phyloP scores from a whole-genome alignment of 1,140 invertebrate genomes.

The Nymphalis io region DNA sequence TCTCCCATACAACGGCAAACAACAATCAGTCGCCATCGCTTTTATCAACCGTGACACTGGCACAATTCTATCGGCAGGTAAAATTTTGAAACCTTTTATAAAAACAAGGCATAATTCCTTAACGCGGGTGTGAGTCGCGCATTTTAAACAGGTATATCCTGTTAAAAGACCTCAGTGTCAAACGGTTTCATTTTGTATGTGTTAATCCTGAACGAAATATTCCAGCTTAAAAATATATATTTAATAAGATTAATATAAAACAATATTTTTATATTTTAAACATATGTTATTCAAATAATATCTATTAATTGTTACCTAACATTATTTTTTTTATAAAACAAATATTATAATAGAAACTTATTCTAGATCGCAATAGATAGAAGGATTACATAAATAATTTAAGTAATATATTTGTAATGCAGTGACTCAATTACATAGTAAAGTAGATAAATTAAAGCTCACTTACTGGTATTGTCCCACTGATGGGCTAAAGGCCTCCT shows the following conservation, averaged over 20 bases:
- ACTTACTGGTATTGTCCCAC: too few relatives aligned
- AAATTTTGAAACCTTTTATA: slow-evolving; percentile 20
- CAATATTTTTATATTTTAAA: too few relatives aligned
- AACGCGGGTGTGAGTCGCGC: slow-evolving; percentile 19
- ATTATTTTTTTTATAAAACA: too few relatives aligned
- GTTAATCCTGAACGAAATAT: slow-evolving; percentile 13
- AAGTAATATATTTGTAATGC: too few relatives aligned
- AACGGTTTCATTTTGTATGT: slow-evolving; percentile 18
- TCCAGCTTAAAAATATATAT: not conserved
- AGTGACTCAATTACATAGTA: too few relatives aligned
- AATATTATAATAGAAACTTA: too few relatives aligned
- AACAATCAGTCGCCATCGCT: slow-evolving; percentile 18
- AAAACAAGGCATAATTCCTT: slow-evolving; percentile 30
- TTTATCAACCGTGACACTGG: slow-evolving; percentile 16
- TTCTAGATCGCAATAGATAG: too few relatives aligned
- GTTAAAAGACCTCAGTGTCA: slow-evolving; percentile 17
- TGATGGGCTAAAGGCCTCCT: too few relatives aligned
- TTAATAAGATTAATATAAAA: not conserved
- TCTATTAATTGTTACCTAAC: too few relatives aligned
- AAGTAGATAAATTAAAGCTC: too few relatives aligned
- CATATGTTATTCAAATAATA: too few relatives aligned
- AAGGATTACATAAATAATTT: too few relatives aligned
- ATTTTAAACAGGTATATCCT: slow-evolving; percentile 30
- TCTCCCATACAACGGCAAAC: not conserved
- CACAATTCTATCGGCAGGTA: slow-evolving; percentile 24